Percentiles rank a stretch among this genome's conserved stretches.
phyloP scores from a whole-genome alignment of 2,888 invertebrate species.

The Morpho deidamia region DNA sequence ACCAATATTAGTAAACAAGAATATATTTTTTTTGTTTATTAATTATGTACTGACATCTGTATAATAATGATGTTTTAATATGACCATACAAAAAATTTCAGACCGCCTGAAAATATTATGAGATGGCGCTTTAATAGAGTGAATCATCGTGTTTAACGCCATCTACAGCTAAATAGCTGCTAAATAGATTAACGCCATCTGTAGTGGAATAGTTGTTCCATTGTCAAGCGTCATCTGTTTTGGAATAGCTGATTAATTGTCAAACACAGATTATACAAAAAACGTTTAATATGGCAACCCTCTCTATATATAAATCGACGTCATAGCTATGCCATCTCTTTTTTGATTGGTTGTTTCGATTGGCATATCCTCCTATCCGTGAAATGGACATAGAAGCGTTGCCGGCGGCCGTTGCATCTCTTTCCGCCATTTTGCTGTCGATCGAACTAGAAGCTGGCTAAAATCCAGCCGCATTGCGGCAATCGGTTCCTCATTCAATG shows the following conservation, averaged over 20 bases:
- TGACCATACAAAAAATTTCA: too few relatives aligned
- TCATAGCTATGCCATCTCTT: conserved; percentile 46
- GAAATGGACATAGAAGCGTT: conserved; percentile 29
- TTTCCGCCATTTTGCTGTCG: conserved; percentile 61
- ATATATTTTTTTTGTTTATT: too few relatives aligned
- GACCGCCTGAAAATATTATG: conserved; percentile 22
- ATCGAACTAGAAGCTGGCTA: conserved; percentile 24
- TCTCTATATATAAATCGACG: conserved; percentile 48
- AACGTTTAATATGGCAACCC: conserved; percentile 46
- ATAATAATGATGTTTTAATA: too few relatives aligned
- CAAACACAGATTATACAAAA: neutral
- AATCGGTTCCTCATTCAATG: conserved; percentile 38
- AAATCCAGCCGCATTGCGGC: conserved; percentile 61
- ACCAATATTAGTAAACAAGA: too few relatives aligned
- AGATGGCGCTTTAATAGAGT: conserved; percentile 30
- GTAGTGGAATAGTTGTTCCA: neutral
- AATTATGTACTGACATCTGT: too few relatives aligned
- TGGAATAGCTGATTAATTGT: neutral
- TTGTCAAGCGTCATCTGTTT: conserved; percentile 9
- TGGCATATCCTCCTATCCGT: conserved; percentile 22
- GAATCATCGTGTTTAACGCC: conserved; percentile 8
- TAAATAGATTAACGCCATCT: conserved; percentile 8
- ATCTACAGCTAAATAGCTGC: conserved; percentile 27
- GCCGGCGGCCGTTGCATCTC: conserved; percentile 25
- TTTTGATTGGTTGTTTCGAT: conserved; percentile 61